Conservation (phyloP, 2,113 vertebrate genomes). For the Oostethus manadensis region DNA sequence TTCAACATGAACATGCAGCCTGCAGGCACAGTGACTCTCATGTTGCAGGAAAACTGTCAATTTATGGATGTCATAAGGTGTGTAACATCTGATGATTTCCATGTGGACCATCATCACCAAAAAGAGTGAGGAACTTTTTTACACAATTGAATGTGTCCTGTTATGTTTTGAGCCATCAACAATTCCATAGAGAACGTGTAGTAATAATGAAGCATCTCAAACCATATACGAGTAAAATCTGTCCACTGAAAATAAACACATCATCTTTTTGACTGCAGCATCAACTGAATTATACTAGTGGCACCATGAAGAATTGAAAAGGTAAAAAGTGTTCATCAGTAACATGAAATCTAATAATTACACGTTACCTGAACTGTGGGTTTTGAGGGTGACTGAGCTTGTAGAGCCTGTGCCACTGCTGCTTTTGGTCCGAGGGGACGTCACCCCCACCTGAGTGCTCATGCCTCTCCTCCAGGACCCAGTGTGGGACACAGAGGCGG, state of each 20-base stretch:
- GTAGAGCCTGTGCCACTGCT: conserved; percentile 61
- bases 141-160: too few relatives aligned
- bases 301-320: too few relatives aligned
- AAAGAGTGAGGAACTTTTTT: neutral
- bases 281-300: neutral
- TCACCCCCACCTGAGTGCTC: conserved; percentile 94
- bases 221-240: neutral
- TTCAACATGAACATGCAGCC: too few relatives aligned
- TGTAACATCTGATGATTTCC: neutral
- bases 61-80: too few relatives aligned
- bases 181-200: too few relatives aligned
- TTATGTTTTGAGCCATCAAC: too few relatives aligned
- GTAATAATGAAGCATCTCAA: neutral
- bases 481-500: conserved; percentile 82
- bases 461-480: conserved; percentile 96
- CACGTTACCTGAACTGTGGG: conserved; percentile 81
- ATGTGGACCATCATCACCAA: neutral
- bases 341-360: neutral
- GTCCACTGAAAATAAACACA: neutral
- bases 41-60: too few relatives aligned
- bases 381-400: conserved; percentile 72
- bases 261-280: neutral
- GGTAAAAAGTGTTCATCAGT: neutral
- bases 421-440: conserved; percentile 84
- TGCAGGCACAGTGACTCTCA: too few relatives aligned